phyloP scores from a whole-genome alignment of 2,113 vertebrate genomes.

The rat (Rattus norvegicus) region GRCr8 NC_086033.1:25433001-25433500 shows the following conservation, averaged over 20 bases:
- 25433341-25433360: not conserved
- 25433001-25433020: not conserved
- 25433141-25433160: too few relatives aligned
- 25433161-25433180: fast-evolving
- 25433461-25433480: not conserved
- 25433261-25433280: not conserved
- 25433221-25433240: not conserved
- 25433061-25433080: not conserved
- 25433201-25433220: not conserved
- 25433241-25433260: not conserved
- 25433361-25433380: too few relatives aligned
- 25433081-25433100: too few relatives aligned
- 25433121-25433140: not conserved
- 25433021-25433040: not conserved
- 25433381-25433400: not conserved
- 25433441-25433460: not conserved
- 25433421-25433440: not conserved
- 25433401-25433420: not conserved
- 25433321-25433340: not conserved
- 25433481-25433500: not conserved
- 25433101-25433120: not conserved
- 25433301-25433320: not conserved
- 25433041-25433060: not conserved
- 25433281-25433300: not conserved
- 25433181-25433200: not conserved